Conservation (phyloP, 2,888 invertebrate species). For the Caenorhabditis sp. region DNA sequence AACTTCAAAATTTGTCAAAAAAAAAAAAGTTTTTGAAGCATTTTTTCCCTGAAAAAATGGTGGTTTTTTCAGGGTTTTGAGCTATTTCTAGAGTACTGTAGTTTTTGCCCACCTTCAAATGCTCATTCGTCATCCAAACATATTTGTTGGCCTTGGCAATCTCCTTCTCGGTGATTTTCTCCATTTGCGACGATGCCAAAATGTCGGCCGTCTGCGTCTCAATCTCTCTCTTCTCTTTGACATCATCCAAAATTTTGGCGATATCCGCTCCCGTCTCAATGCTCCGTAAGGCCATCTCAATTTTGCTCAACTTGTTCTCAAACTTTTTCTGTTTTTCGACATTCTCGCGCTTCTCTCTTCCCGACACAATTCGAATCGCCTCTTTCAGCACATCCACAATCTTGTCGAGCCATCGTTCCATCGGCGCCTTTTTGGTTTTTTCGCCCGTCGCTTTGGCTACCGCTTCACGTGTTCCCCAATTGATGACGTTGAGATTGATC, state of each 20-base stretch:
- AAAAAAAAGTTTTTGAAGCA: no score
- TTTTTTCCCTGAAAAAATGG: no score
- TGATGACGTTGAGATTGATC: conserved; percentile 89
- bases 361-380: conserved; percentile 14
- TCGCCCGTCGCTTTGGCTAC: conserved; percentile 71
- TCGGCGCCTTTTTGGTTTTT: conserved; percentile 35
- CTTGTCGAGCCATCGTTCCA: conserved; percentile 31
- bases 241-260: conserved; percentile 32
- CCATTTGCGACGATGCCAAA: not conserved
- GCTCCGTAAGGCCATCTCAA: conserved; percentile 35
- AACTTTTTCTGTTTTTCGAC: conserved; percentile 34
- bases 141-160: conserved; percentile 31
- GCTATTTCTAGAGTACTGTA: no score
- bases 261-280: conserved; percentile 30
- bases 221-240: conserved; percentile 15
- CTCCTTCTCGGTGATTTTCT: conserved; percentile 16
- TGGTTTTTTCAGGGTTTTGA: no score
- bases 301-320: conserved; percentile 39
- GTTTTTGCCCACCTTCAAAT: conserved; percentile 50
- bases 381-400: conserved; percentile 9
- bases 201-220: conserved; percentile 24
- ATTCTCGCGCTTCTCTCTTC: conserved; percentile 24
- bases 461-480: conserved; percentile 91
- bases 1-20: not conserved
- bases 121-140: conserved; percentile 63